Base-by-base conservation (phyloP, 2,888 invertebrate species). In the Villa cingulata region DNA sequence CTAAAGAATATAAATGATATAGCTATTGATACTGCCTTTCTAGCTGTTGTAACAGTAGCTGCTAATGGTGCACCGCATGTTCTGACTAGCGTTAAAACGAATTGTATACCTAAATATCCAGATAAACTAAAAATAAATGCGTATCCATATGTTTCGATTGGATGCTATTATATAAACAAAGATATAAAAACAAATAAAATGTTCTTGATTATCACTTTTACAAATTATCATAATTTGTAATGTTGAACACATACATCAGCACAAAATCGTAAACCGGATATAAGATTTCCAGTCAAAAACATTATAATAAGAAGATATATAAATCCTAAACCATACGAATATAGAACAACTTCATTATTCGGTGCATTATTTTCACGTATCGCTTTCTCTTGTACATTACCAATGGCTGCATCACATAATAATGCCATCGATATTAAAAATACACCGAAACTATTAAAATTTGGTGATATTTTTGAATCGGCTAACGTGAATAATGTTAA, bases 321-420 rank as follows among this genome's bases (percentile, higher is more conserved):
- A 62, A 86, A 86, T 5, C 90, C 96, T 55, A 96, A 77, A 1
- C 82, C 80, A 66, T 95, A 96, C 0, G 95, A 95, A 63, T 90
- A 94, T 46, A 90, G 75, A 1, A 91, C 92, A 42, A 96, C 84
- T 75, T 96, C 95, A 53, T 86, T 84, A 66, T 90, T 94, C 0
- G 83, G 74, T 0, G 90, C 90, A 52, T 80, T 78, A 62, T 83
- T 77, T 51, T 78, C 77, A 59, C 86, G 87, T 86, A 97, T 91
- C 0, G 85, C 83, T 64, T 94, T 94, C 66, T 97, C 96, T 70
- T 97, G 96, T 0, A 95, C 86, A 70, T 97, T 97, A 18, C 96
- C 96, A 54, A 97, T 95, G 12, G 87, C 77, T 0, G 96, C 96
- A 70, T 97, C 96, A 60, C 94, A 95, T 4, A 94, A 70, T 44